phyloP scores from a whole-genome alignment of 2,888 invertebrate genomes.

The Brachylomia viminalis region DNA sequence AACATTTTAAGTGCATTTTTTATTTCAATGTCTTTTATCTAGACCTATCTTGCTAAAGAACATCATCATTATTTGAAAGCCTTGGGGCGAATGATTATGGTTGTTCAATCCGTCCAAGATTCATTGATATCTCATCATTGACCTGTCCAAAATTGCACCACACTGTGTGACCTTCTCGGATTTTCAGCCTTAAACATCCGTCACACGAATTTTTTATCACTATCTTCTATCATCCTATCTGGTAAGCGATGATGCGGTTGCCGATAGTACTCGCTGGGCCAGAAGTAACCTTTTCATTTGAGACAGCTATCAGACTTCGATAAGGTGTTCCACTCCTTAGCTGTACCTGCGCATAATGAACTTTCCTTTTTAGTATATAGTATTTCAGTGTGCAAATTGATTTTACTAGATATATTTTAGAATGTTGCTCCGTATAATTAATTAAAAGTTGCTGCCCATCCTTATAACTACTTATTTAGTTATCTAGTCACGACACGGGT shows the following conservation, averaged over 20 bases:
- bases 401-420: slow-evolving; percentile 26
- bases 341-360: too few species aligned
- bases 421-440: slow-evolving; percentile 43
- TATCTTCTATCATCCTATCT: neutral
- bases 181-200: too few species aligned
- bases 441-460: slow-evolving; percentile 49
- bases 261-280: neutral
- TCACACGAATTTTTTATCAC: neutral
- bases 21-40: slow-evolving; percentile 12
- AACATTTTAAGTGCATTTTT: slow-evolving; percentile 17
- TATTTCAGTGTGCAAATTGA: slow-evolving; percentile 4
- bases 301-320: neutral
- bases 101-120: slow-evolving; percentile 5
- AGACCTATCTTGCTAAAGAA: neutral
- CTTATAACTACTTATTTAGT: slow-evolving; percentile 30
- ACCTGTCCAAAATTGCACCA: neutral
- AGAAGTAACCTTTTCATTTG: neutral
- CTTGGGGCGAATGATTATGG: slow-evolving; percentile 4
- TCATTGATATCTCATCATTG: neutral
- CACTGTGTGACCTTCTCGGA: neutral
- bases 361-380: neutral
- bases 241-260: neutral
- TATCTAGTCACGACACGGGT: slow-evolving; percentile 39
- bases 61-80: slow-evolving; percentile 26
- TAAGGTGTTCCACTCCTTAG: neutral